Evolutionary conservation across 1,140 invertebrate genomes (phyloP).

Genomic region (Protaetia brevitarsis): DNA sequence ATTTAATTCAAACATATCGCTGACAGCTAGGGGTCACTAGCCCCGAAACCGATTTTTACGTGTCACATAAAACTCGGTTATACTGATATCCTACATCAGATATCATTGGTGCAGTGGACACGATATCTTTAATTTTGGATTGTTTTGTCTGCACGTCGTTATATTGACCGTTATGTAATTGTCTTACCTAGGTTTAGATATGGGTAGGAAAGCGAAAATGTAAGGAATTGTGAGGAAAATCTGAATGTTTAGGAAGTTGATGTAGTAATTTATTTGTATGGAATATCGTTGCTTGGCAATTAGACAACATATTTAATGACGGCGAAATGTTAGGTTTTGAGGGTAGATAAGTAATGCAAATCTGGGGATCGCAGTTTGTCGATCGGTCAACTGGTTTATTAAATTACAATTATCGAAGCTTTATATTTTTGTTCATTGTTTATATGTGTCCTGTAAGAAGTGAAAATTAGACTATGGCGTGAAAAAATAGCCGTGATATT

Average conservation of each 20-base stretch:
- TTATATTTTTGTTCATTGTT: too few relatives aligned
- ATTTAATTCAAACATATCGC: slow-evolving; percentile 42
- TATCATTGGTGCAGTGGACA: slow-evolving; percentile 35
- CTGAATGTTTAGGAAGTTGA: not conserved
- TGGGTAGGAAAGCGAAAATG: not conserved
- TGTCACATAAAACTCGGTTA: not conserved
- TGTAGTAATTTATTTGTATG: slow-evolving; percentile 21
- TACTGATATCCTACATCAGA: too few relatives aligned
- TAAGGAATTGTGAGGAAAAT: not conserved
- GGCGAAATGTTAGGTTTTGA: not conserved
- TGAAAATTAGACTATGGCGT: too few relatives aligned
- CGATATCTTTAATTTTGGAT: not conserved
- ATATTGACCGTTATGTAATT: not conserved
- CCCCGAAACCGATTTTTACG: not conserved
- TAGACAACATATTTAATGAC: slow-evolving; percentile 16
- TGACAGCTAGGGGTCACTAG: not conserved
- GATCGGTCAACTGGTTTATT: too few relatives aligned
- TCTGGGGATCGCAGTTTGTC: not conserved
- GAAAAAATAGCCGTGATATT: too few relatives aligned
- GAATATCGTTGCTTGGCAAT: slow-evolving; percentile 22
- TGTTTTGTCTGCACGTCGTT: not conserved
- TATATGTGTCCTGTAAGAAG: too few relatives aligned
- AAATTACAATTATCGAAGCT: too few relatives aligned
- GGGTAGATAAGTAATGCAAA: slow-evolving; percentile 14
- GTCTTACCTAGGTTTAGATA: not conserved